phyloP scores from a whole-genome alignment of 1,140 invertebrate genomes.

The Pseudomyrmex concolor region DNA sequence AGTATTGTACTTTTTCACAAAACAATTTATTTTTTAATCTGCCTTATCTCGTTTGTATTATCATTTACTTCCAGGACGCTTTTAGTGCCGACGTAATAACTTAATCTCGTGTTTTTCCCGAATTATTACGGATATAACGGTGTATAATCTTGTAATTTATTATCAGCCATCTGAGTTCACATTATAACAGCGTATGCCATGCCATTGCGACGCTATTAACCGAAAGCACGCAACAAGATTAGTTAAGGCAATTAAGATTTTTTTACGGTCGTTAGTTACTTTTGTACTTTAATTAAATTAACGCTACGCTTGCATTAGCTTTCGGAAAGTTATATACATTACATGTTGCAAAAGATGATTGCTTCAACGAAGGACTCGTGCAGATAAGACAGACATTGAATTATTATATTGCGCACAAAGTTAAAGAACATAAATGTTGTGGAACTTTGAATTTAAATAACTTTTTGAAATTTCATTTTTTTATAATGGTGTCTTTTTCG shows the following conservation, averaged over 20 bases:
- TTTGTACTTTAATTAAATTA: slow-evolving; percentile 57
- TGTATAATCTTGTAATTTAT: slow-evolving; percentile 46
- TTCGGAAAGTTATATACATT: not conserved
- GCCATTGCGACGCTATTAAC: slow-evolving; percentile 39
- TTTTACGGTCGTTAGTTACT: slow-evolving; percentile 56
- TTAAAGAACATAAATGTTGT: not conserved
- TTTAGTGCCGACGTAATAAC: not conserved
- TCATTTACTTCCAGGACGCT: not conserved
- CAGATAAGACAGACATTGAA: not conserved
- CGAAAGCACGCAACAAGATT: slow-evolving; percentile 56
- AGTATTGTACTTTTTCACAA: no score
- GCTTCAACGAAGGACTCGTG: not conserved
- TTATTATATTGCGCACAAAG: not conserved
- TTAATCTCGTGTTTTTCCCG: slow-evolving; percentile 2
- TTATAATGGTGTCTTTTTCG: no score
- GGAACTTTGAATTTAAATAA: not conserved
- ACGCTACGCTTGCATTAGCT: slow-evolving; percentile 8
- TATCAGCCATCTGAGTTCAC: slow-evolving; percentile 42
- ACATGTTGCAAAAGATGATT: not conserved
- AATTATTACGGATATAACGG: slow-evolving; percentile 21
- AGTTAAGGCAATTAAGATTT: slow-evolving; percentile 51
- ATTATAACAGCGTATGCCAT: slow-evolving; percentile 38
- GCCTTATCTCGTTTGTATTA: not conserved
- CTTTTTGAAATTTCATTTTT: no score
- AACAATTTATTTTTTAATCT: no score